These are phyloP conservation scores for Trilocha varians DNA, from an alignment of 2,888 invertebrate species.

Conservation along the genomic window DNA sequence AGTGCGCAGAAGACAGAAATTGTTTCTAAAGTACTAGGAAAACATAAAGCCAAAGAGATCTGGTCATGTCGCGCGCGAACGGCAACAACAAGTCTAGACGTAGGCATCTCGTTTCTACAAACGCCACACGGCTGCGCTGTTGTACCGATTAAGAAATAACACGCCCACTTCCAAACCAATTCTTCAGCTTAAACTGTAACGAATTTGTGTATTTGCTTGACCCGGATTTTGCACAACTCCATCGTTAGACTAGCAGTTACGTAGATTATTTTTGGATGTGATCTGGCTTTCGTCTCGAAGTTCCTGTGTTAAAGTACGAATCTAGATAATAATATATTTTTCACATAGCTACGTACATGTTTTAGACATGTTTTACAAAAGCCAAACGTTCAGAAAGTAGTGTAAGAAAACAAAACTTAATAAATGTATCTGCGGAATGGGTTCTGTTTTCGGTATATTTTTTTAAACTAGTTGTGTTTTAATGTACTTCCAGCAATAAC, in stretches of 20 bases:
- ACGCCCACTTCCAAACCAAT: slow-evolving; percentile 4
- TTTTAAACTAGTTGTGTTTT: background rate
- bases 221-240: slow-evolving; percentile 5
- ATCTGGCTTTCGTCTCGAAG: slow-evolving; percentile 6
- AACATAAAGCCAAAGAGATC: background rate
- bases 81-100: background rate
- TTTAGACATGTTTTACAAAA: background rate
- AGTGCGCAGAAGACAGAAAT: background rate
- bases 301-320: slow-evolving; percentile 3
- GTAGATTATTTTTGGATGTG: slow-evolving; percentile 4
- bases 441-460: background rate
- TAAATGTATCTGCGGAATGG: background rate
- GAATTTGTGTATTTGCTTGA: slow-evolving; percentile 5
- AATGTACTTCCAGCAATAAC: no score
- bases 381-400: background rate
- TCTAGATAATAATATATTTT: slow-evolving; percentile 1
- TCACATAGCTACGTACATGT: no score
- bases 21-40: background rate
- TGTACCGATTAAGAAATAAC: slow-evolving; percentile 5
- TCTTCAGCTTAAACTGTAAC: slow-evolving; percentile 3
- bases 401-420: background rate
- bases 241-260: slow-evolving; percentile 4
- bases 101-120: background rate
- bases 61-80: no score
- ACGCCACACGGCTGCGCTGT: no score